Evolutionary conservation across 1,140 invertebrate species (phyloP), one percentile per base, ranked within the genome.

Genomic region (Melanaphis sacchari): DNA sequence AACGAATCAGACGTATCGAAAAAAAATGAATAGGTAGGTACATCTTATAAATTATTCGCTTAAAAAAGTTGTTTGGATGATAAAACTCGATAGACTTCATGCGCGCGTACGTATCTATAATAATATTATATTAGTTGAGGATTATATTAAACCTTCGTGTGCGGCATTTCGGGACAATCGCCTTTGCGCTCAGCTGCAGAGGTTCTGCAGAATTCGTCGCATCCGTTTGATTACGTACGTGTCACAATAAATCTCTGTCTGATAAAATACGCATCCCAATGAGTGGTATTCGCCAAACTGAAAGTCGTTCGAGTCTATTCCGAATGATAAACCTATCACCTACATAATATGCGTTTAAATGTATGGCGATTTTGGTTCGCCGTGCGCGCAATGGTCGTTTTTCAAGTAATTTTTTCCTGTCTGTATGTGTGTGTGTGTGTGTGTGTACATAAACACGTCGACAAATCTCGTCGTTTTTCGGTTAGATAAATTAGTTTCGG

Each of bases 401-500:
- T 59, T 59, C 24, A 38, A 26, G 26, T 52, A 41, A 41, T 59
- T 38, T 52, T 38, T 54, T 89, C 36, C 22, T 9, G 26, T 21
- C 24, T 38, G n/a, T 38, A 41, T 18, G 11, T 82, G 8, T 76
- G 18, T 9, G 59, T n/a, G 5, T n/a, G 31, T 5, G 31, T 18
- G 15, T 59, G 54, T 59, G 54, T 59, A n/a, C n/a, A 76, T 76
- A 76, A 76, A 76, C n/a, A 82, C 76, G 52, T 76, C 91, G 81
- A 52, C 81, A 93, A 93, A 93, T 49, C 43, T 82, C 81, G 76
- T 49, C 91, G 91, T 49, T 93, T 93, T 82, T 93, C 91, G 91
- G 91, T 84, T 84, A 93, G 91, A 93, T 93, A 93, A 93, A 93
- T 93, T 93, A 93, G 91, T 93, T 93, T 93, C 81, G 91, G 90